Evolutionary conservation across 2,113 vertebrate genomes (phyloP).

Genomic region (Anhinga rufa): DNA sequence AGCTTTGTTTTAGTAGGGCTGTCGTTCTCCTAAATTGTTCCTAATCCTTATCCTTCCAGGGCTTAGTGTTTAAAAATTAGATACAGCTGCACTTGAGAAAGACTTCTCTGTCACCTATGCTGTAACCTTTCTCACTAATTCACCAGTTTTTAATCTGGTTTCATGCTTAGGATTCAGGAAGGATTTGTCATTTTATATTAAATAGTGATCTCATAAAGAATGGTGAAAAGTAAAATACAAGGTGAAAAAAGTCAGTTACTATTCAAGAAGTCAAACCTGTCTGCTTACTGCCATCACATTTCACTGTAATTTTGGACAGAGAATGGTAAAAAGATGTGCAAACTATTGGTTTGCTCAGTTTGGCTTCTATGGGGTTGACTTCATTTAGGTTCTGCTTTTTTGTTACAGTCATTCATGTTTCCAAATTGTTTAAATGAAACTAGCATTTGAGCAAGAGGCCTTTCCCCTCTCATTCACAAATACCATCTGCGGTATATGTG

Average conservation of each 20-base stretch:
- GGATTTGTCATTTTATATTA: background rate
- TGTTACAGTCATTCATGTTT: background rate
- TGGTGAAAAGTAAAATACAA: background rate
- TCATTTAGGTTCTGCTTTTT: background rate
- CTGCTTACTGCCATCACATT: background rate
- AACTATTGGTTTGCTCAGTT: background rate
- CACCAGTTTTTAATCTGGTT: background rate
- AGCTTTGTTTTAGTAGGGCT: background rate
- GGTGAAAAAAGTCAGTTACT: background rate
- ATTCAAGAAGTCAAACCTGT: background rate
- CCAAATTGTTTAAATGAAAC: background rate
- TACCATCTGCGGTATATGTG: no score
- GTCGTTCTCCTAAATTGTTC: background rate
- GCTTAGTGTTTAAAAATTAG: background rate
- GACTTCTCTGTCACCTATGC: background rate
- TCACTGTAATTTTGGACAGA: background rate
- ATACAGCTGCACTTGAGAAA: background rate
- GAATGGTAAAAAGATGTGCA: background rate
- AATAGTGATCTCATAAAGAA: background rate
- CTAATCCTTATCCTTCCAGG: background rate
- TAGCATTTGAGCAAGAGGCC: background rate
- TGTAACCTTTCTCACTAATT: background rate
- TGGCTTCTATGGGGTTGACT: background rate
- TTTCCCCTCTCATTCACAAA: background rate
- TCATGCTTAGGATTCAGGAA: background rate